Percentiles rank a stretch among this genome's conserved stretches.
Evolutionary conservation across 2,797 vertebrate species (phyloP).

Genomic region (Hydrocynus forskahlii): DNA sequence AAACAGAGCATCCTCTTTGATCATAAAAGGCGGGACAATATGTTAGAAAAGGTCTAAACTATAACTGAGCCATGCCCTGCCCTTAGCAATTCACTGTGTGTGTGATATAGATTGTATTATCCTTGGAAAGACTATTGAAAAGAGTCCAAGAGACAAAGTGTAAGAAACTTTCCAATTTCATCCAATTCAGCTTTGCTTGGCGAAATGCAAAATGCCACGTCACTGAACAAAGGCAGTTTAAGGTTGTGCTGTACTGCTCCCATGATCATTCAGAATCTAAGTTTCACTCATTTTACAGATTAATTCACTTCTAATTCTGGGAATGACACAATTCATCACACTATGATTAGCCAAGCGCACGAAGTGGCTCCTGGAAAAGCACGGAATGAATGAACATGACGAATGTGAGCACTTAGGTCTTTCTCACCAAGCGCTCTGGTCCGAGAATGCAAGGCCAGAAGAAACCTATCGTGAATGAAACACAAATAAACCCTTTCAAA

Average conservation of each 20-base stretch:
- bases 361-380: conserved; percentile 28
- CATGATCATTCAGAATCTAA: conserved; percentile 11
- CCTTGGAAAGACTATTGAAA: conserved; percentile 58
- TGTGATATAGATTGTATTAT: conserved; percentile 69
- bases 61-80: conserved; percentile 27
- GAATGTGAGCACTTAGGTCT: conserved; percentile 31
- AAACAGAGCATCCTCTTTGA: conserved; percentile 36
- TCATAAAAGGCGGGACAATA: conserved; percentile 24
- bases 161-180: conserved; percentile 18
- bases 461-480: neutral
- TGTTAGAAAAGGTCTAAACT: conserved; percentile 30
- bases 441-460: conserved; percentile 12
- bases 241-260: neutral
- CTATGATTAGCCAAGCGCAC: conserved; percentile 41
- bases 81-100: conserved; percentile 50
- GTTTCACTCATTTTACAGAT: conserved; percentile 25
- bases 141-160: conserved; percentile 70
- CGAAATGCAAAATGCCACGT: neutral
- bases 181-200: neutral
- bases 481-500: neutral
- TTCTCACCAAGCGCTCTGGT: conserved; percentile 13
- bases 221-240: conserved; percentile 13
- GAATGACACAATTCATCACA: conserved; percentile 42
- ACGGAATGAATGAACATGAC: conserved; percentile 36
- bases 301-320: conserved; percentile 26